Evolutionary conservation across 2,888 invertebrate genomes (phyloP), one percentile per base, ranked within the genome.

Genomic region (Nephrotoma flavescens): DNA sequence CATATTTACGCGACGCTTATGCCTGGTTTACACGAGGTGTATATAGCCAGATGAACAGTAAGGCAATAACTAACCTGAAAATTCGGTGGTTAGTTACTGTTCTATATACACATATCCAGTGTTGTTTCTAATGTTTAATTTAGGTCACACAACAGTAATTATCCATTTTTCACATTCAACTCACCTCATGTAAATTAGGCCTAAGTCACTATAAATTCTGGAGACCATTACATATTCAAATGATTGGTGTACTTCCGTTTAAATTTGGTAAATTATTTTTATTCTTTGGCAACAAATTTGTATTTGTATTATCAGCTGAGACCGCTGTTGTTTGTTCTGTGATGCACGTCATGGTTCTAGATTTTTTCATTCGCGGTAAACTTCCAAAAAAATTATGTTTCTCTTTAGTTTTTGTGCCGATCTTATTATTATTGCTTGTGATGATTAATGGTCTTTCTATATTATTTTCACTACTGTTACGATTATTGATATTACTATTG

Each of bases 301-400:
- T 15, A 11, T 71, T 71, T 71, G 52, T 57, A 71, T 19, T 11
- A 11, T 71, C 71, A 4, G 71, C 31, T 15, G 15, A 15, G 31
- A 31, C 31, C 31, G 31, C 2, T 31, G 19, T 71, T 71, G 71
- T 31, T 71, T 71, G 7, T 9, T 71, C 88, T 11, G 88, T 87
- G 31, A 88, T 86, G 83, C 87, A 88, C 41, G 88, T 57, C 19
- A 88, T 88, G 0, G 88, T 88, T 19, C 88, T 57, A 12, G 88
- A 87, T 86, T 88, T 88, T 87, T 87, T 88, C 9, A 89, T 87
- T 86, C 89, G 88, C 15, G 89, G 88, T 86, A 89, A 87, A 87
- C 89, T 89, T 19, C 89, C 89, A 86, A 89, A 89, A 52, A 89
- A 87, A 42, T 88, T 88, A 6, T 88, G 87, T 52, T 88, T 88